Conservation (phyloP, 2,113 vertebrate genomes). For the Lepus americanus region DNA sequence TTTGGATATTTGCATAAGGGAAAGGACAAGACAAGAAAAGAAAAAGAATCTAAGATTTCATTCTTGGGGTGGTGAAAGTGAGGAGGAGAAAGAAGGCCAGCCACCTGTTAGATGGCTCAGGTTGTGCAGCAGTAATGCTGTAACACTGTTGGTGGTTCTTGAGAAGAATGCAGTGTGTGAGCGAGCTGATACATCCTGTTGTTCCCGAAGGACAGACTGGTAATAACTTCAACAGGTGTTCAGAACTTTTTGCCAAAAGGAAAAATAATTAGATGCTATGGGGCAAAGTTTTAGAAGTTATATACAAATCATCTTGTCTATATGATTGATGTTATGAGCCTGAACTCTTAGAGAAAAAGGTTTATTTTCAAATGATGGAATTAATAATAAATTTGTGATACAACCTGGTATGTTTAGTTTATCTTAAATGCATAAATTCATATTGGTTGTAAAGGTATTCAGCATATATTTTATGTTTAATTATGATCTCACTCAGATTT, state of each 20-base stretch:
- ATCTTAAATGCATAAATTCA: constrained; percentile 4
- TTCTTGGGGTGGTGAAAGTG: neutral
- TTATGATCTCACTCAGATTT: neutral
- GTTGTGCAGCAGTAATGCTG: neutral
- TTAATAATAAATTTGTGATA: constrained; percentile 64
- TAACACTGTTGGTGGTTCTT: constrained; percentile 13
- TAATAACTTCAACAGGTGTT: constrained; percentile 77
- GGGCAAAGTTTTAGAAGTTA: constrained; percentile 67
- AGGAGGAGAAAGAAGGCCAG: neutral
- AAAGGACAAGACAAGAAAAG: neutral
- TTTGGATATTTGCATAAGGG: constrained; percentile 27
- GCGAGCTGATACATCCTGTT: neutral
- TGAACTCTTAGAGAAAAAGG: constrained; percentile 66
- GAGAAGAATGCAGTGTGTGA: constrained; percentile 68
- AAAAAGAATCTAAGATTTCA: neutral
- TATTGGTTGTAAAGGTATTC: constrained; percentile 42
- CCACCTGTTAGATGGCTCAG: constrained; percentile 51
- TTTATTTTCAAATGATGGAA: constrained; percentile 73
- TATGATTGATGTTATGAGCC: constrained; percentile 65
- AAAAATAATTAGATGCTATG: constrained; percentile 74
- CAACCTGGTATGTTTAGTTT: constrained; percentile 21
- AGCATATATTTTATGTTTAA: neutral
- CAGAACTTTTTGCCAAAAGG: constrained; percentile 75
- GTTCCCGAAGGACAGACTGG: constrained; percentile 46
- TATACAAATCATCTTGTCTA: constrained; percentile 74